Percentiles rank a stretch among this genome's conserved stretches.
These are phyloP conservation scores for Characodon lateralis DNA, from an alignment of 2,797 vertebrate species.

Conservation along the genomic window DNA sequence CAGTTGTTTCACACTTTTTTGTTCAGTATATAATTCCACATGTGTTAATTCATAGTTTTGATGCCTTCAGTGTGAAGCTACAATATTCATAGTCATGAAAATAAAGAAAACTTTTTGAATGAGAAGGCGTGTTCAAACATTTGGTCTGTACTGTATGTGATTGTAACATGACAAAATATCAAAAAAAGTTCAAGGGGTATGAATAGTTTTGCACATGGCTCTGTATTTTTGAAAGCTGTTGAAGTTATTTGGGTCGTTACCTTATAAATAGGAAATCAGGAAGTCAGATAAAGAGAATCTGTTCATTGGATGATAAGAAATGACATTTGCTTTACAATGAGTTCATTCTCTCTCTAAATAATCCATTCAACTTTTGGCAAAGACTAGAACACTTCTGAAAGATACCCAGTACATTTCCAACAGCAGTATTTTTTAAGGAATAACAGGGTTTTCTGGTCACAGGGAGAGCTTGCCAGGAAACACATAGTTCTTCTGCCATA, in stretches of 20 bases:
- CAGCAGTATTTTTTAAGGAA: neutral
- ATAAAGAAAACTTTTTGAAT: no score
- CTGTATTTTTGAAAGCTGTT: neutral
- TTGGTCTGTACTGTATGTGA: no score
- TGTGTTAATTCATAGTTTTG: no score
- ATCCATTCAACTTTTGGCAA: constrained; percentile 19
- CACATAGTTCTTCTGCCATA: neutral
- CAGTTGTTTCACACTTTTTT: no score
- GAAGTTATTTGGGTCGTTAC: neutral
- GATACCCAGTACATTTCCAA: constrained; percentile 10
- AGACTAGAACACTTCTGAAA: constrained; percentile 28
- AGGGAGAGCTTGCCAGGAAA: constrained; percentile 4
- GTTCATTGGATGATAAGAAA: neutral
- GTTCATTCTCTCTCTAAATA: constrained; percentile 11
- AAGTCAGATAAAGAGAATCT: constrained; percentile 2
- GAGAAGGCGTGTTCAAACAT: no score
- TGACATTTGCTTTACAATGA: constrained; percentile 10
- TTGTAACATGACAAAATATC: neutral
- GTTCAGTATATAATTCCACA: no score
- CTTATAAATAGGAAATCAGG: constrained; percentile 16
- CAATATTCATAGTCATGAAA: no score
- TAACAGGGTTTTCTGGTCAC: neutral
- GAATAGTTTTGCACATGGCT: neutral
- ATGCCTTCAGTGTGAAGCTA: no score
- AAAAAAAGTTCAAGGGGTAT: neutral